Conservation (phyloP, 1,140 invertebrate genomes). For the Meloidogyne exigua region DNA sequence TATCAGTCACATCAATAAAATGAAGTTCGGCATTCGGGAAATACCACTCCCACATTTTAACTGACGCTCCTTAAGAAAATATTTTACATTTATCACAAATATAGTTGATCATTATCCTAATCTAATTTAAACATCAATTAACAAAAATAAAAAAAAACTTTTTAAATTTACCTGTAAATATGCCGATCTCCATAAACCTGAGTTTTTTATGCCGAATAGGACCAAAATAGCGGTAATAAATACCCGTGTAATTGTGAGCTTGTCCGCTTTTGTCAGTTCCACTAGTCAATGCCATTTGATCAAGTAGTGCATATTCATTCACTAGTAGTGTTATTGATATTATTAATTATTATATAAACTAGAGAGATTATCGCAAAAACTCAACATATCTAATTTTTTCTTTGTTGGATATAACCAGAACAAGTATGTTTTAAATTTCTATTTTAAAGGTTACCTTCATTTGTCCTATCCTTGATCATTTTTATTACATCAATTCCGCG, state of each 20-base stretch:
- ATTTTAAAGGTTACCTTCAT: too few relatives aligned
- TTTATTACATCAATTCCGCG: too few relatives aligned
- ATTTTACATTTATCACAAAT: background rate
- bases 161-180: constrained; percentile 8
- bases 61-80: background rate
- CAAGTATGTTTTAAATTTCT: too few relatives aligned
- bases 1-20: constrained; percentile 16
- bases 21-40: constrained; percentile 24
- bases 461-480: too few relatives aligned
- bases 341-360: too few relatives aligned
- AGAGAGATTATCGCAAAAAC: too few relatives aligned
- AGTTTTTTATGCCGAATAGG: background rate
- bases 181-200: constrained; percentile 19
- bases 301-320: background rate
- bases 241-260: constrained; percentile 21
- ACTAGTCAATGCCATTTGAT: background rate
- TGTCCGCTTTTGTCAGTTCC: constrained; percentile 7
- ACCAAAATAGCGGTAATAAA: constrained; percentile 16
- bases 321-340: background rate
- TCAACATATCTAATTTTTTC: too few relatives aligned
- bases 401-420: too few relatives aligned
- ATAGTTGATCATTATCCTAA: too few relatives aligned
- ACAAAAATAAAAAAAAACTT: background rate
- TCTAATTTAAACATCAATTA: too few relatives aligned
- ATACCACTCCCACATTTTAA: constrained; percentile 21